phyloP scores from a whole-genome alignment of 2,888 invertebrate species.

The Ophion obscuratus region DNA sequence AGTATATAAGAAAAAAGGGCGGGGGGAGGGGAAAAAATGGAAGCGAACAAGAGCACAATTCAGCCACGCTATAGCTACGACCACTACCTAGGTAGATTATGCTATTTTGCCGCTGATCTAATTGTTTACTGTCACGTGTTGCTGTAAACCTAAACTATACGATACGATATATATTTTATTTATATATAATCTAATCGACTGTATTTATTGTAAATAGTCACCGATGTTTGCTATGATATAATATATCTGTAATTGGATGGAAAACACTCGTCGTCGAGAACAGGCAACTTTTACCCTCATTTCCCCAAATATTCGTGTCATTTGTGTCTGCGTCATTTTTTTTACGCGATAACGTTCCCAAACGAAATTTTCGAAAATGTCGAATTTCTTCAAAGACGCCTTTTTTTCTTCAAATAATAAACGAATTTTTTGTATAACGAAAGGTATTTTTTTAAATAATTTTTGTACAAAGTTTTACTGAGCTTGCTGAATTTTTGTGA shows the following conservation, averaged over 20 bases:
- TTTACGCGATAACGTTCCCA: too few relatives aligned
- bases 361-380: too few relatives aligned
- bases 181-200: constrained; percentile 82
- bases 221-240: constrained; percentile 83
- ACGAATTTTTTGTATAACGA: not conserved
- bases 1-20: constrained; percentile 45
- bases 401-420: not conserved
- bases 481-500: not conserved
- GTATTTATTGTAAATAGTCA: constrained; percentile 84
- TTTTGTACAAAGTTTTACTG: not conserved
- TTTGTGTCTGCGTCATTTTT: constrained; percentile 17
- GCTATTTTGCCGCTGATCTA: constrained; percentile 83
- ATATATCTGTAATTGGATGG: constrained; percentile 83
- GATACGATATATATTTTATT: constrained; percentile 83
- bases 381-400: not conserved
- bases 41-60: constrained; percentile 71
- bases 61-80: constrained; percentile 81
- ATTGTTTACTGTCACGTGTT: constrained; percentile 83
- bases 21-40: constrained; percentile 48
- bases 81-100: constrained; percentile 82
- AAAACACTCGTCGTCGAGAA: constrained; percentile 72
- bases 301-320: constrained; percentile 76
- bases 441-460: not conserved
- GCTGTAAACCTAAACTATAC: constrained; percentile 81
- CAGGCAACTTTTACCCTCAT: not conserved